Evolutionary conservation across 2,888 invertebrate genomes (phyloP), one percentile per base, ranked within the genome.

Genomic region (Drosophila mettleri): DNA sequence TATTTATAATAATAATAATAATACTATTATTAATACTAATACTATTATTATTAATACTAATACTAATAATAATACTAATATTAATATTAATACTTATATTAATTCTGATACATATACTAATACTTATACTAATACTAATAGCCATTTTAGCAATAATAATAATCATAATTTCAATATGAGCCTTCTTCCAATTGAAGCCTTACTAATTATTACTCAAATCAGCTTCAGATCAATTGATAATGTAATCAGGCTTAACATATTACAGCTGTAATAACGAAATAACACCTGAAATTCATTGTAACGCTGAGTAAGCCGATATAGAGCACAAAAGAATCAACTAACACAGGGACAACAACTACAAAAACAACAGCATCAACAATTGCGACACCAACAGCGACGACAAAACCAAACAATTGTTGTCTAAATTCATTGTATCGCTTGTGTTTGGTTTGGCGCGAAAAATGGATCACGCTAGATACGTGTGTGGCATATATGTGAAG

Each of bases 381-480:
- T 12, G 46, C 46, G 31, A 53, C 61, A 51, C 51, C 71, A 62
- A 38, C 49, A 49, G n/a, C 49, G 22, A 24, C 49, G 22, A 49
- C 49, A 68, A 70, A 71, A 34, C 69, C 74, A 69, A 86, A 82
- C 88, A 85, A 88, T 86, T 80, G 84, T 72, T 83, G 86, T 88
- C 87, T 84, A 80, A 83, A 86, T 70, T 83, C 84, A 84, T 86
- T 85, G 89, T 88, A 68, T 61, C 78, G 68, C 51, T 79, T 83
- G 86, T 85, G 51, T 41, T 49, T 41, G 24, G 54, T 33, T 49
- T 38, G 24, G 29, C 45, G 67, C 52, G 65, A 70, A 57, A 81
- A 76, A 81, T 64, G 74, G 74, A 83, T 87, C 88, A 76, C 82
- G 67, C 61, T 58, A 69, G 85, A 80, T 80, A 73, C 27, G 57